These are phyloP conservation scores for Dermochelys coriacea DNA, from an alignment of 2,797 vertebrate genomes.

Conservation along the genomic window DNA sequence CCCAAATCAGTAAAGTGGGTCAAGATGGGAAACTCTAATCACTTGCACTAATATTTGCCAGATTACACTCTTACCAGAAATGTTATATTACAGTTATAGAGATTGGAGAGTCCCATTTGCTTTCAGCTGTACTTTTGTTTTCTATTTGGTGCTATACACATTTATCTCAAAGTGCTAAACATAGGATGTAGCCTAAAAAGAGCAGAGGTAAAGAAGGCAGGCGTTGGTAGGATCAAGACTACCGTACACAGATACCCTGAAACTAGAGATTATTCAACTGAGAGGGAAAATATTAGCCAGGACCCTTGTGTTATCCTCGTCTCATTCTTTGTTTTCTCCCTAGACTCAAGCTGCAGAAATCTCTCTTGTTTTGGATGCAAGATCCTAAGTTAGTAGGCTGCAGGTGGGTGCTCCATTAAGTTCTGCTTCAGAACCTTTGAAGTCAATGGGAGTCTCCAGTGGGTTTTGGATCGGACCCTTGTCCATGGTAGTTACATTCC, in stretches of 20 bases:
- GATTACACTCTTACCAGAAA: background rate
- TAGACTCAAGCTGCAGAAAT: too few relatives aligned
- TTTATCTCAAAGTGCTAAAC: background rate
- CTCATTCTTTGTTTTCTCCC: background rate
- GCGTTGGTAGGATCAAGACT: background rate
- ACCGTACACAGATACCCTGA: background rate
- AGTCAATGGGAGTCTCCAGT: too few relatives aligned
- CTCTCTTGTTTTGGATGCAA: too few relatives aligned
- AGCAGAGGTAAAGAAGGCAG: background rate
- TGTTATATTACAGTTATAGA: background rate
- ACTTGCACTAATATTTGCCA: background rate
- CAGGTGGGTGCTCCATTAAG: background rate
- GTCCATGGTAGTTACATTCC: background rate
- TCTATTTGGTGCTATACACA: background rate
- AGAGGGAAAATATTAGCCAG: background rate
- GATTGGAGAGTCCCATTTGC: background rate
- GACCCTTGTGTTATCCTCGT: background rate
- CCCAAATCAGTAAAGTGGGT: background rate
- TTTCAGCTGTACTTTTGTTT: background rate
- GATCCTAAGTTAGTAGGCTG: background rate
- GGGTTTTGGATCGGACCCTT: background rate
- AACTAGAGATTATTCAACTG: background rate
- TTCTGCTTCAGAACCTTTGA: background rate
- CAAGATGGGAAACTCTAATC: background rate
- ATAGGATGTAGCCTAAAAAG: background rate